Conservation (phyloP, 2,888 invertebrate species). For the Eueremaeus valkanovi region DNA sequence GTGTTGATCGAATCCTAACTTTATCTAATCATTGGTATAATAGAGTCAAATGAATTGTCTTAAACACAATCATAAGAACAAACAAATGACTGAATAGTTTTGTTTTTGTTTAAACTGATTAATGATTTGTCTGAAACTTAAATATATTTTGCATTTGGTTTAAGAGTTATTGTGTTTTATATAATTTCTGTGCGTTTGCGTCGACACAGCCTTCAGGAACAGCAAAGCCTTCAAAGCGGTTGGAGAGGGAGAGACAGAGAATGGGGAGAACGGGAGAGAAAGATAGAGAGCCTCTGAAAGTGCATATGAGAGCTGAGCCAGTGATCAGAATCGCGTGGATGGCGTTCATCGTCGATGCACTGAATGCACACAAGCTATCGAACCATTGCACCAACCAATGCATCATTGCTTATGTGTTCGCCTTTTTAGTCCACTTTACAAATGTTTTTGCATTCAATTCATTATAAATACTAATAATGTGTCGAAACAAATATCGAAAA, state of each 20-base stretch:
- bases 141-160: background rate
- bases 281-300: background rate
- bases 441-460: background rate
- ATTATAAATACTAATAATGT: background rate
- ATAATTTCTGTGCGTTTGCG: conserved; percentile 6
- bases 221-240: background rate
- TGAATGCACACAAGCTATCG: background rate
- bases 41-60: too few species aligned
- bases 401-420: conserved; percentile 5
- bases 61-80: too few species aligned
- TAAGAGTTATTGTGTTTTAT: conserved; percentile 3
- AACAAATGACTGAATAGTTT: too few species aligned
- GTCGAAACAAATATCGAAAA: background rate
- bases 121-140: too few species aligned
- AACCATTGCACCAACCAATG: background rate
- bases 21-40: too few species aligned
- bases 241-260: background rate
- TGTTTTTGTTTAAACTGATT: too few species aligned
- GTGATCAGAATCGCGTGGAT: conserved; percentile 21
- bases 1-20: too few species aligned
- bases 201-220: background rate
- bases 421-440: background rate
- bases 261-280: background rate
- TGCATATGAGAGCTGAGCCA: background rate
- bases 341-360: conserved; percentile 19